Evolutionary conservation across 2,797 vertebrate genomes (phyloP).

Genomic region (Limosa lapponica): DNA sequence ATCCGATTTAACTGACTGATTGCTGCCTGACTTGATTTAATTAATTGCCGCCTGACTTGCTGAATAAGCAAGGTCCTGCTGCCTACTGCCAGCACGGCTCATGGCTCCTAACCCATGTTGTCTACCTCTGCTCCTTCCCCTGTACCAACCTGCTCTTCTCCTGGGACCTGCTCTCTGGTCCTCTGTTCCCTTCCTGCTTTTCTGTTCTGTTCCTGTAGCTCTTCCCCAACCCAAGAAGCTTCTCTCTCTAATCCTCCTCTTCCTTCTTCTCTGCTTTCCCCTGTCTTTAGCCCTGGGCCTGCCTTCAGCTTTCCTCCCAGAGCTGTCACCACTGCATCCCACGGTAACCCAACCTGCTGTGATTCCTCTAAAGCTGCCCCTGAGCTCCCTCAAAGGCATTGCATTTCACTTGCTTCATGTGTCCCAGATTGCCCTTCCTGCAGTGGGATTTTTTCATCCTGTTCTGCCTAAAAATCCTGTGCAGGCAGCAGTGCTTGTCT

Average conservation of each 20-base stretch:
- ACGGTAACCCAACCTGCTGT: neutral
- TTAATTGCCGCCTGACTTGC: conserved; percentile 10
- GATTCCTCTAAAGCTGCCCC: neutral
- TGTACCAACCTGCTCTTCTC: neutral
- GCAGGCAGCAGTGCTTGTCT: neutral
- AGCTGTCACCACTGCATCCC: neutral
- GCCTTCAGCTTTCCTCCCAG: neutral
- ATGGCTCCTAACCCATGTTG: neutral
- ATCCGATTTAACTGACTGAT: conserved; percentile 48
- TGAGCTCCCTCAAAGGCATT: neutral
- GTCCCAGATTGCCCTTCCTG: neutral
- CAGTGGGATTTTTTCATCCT: neutral
- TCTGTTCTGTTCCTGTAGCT: neutral
- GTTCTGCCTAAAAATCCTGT: neutral
- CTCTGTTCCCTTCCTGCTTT: neutral
- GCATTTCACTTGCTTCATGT: neutral
- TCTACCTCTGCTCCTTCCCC: neutral
- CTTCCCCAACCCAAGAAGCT: neutral
- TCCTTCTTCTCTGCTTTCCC: neutral
- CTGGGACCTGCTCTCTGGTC: neutral
- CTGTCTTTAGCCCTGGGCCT: neutral
- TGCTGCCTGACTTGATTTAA: conserved; percentile 54
- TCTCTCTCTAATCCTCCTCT: neutral
- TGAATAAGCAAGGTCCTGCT: conserved; percentile 35
- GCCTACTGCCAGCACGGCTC: neutral